Conservation (phyloP, 2,797 vertebrate genomes). For the Karalla daura region DNA sequence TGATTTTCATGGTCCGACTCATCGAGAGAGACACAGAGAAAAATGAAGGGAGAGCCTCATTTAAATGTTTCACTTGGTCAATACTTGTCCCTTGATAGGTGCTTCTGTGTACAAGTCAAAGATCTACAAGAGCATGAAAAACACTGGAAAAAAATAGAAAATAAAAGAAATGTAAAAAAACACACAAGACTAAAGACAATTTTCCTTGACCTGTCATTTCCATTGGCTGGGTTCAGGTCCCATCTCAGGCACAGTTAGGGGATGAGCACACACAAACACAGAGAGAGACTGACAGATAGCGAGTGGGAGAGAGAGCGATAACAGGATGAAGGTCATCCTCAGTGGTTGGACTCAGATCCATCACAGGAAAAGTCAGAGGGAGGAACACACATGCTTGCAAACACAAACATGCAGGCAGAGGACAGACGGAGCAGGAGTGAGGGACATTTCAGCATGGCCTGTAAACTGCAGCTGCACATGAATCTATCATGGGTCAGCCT, state of each 20-base stretch:
- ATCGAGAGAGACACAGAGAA: slow-evolving; percentile 35
- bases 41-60: slow-evolving; percentile 55
- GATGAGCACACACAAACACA: slow-evolving; percentile 21
- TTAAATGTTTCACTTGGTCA: slow-evolving; percentile 77
- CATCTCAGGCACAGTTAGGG: slow-evolving; percentile 41
- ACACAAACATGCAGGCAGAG: neutral
- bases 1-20: slow-evolving; percentile 38
- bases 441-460: slow-evolving; percentile 15
- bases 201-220: slow-evolving; percentile 66
- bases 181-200: slow-evolving; percentile 26
- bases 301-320: slow-evolving; percentile 2
- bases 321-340: slow-evolving; percentile 45
- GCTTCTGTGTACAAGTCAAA: slow-evolving; percentile 54
- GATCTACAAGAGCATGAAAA: slow-evolving; percentile 53
- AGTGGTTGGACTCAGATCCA: slow-evolving; percentile 42
- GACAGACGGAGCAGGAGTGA: neutral
- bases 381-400: slow-evolving; percentile 8
- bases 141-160: slow-evolving; percentile 9
- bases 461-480: slow-evolving; percentile 31
- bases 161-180: slow-evolving; percentile 2
- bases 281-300: slow-evolving; percentile 9
- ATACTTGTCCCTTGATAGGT: slow-evolving; percentile 60
- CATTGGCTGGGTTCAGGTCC: slow-evolving; percentile 60
- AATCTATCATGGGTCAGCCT: slow-evolving; percentile 26
- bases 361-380: slow-evolving; percentile 36